Base-by-base conservation (phyloP, 2,888 invertebrate genomes). In the Euplexia lucipara region DNA sequence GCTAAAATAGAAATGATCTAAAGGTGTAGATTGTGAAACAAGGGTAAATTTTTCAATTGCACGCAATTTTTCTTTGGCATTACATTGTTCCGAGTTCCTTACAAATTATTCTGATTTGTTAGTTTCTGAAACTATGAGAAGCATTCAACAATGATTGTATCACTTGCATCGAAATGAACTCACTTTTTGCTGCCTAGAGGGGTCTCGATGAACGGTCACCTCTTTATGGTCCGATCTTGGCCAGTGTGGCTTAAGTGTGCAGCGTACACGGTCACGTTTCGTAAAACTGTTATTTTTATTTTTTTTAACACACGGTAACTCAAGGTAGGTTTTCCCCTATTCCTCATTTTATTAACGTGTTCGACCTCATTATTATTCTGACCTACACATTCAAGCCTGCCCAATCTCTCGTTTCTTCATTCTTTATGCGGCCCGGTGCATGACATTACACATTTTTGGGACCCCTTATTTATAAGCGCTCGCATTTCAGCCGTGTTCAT, bases 361-460 rank as follows among this genome's bases (percentile, higher is more conserved):
- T 44, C n/a, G 18, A 35, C 62, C 39, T 73, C 54, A 63, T 73
- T 76, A 58, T 58, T 47, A 76, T 73, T 54, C 72, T 41, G 52
- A 62, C 54, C 58, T 62, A 26, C 22, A 49, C 70, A 69, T 72
- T 75, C 14, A 35, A 41, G 44, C 52, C n/a, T 30, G 20, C 35
- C 37, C 18, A 34, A 37, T 54, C 49, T 35, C 32, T n/a, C 52
- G 16, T 59, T 48, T 44, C 51, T 63, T 70, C 56, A 76, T 75
- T 70, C 71, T 60, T 56, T 56, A 71, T 70, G 44, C 52, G 48
- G 16, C 47, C n/a, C 22, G 8, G 10, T 70, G 59, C 52, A 73
- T 73, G 77, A 70, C 54, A 39, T 39, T 18, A 45, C 77, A 74
- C 52, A 60, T 77, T 76, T 77, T 77, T 42, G 20, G 41, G 14